Base-by-base conservation (phyloP, 2,888 invertebrate species). In the Diplazon laetatorius region DNA sequence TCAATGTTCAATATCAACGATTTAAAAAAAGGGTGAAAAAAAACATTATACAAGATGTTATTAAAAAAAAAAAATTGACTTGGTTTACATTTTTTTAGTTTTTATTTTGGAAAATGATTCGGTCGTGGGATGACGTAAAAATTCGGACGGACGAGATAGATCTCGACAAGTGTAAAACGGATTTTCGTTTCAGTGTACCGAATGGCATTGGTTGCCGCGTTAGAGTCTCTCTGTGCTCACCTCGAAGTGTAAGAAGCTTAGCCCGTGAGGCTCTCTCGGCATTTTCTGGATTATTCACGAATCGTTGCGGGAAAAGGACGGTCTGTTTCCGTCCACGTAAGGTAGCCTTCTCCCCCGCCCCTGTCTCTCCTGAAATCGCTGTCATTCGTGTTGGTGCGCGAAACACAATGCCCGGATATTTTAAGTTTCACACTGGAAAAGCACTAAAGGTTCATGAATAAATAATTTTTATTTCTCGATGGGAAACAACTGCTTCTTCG, bases 271-370 rank as follows among this genome's bases (percentile, higher is more conserved):
- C 12, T 70, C 77, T 66, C 52, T 74, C 16, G 68, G 74, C 74
- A 68, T 81, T 66, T 66, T 72, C 30, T 79, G 73, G 78, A 81
- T 83, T 82, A 83, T 82, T 80, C 80, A 83, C 80, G 81, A 82
- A 71, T 73, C 55, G 55, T 14, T 55, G 55, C 20, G n/a, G 22
- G 50, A 25, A n/a, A 74, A 74, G 71, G 74, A 44, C 60, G 16
- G 50, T 10, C 18, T n/a, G 52, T 22, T 20, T 66, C 25, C 59
- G 48, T 76, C 52, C 50, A 12, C 42, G 57, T 52, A 57, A 37
- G 37, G 37, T 57, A n/a, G n/a, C n/a, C n/a, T n/a, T n/a, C n/a
- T n/a, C n/a, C n/a, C n/a, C n/a, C 4, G 52, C n/a, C 48, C 22
- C 30, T 10, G 52, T 66, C 59, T 57, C 65, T 63, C 69, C 30